Conservation (phyloP, 53 echinoderm and acorn worm species). For the Arbacia lixula region DNA sequence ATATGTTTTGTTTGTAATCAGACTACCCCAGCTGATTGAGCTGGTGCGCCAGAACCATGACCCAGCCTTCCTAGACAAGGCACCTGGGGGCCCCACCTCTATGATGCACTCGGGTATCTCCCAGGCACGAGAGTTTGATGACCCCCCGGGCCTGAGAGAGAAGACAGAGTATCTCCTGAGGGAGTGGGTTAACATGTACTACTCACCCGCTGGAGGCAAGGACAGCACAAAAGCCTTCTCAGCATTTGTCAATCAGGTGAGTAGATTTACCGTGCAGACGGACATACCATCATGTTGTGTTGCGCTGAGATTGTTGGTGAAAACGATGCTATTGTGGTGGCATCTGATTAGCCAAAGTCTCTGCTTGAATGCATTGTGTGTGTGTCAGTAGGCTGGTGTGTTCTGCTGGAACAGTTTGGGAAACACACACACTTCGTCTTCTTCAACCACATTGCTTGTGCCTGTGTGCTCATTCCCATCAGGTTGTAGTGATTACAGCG, state of each 20-base stretch:
- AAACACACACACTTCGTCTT: too few species aligned
- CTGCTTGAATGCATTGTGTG: too few species aligned
- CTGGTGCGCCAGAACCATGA: constrained; percentile 95
- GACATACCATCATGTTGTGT: too few species aligned
- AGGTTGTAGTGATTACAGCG: too few species aligned
- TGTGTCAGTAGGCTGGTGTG: too few species aligned
- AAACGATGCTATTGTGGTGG: too few species aligned
- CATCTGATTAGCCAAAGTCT: too few species aligned
- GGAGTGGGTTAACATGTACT: constrained; percentile 99
- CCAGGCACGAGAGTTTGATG: constrained; percentile 98
- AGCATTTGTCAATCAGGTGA: constrained; percentile 97
- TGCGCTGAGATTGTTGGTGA: neutral
- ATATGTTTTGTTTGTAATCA: constrained; percentile 14
- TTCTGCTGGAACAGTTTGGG: too few species aligned
- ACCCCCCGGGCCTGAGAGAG: constrained; percentile 95
- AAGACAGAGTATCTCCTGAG: constrained; percentile 98
- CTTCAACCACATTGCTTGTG: too few species aligned
- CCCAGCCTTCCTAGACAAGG: constrained; percentile 97
- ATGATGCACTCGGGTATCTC: constrained; percentile 99
- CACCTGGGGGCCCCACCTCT: constrained; percentile 96
- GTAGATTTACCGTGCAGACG: neutral
- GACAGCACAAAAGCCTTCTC: constrained; percentile 99
- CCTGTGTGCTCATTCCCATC: too few species aligned
- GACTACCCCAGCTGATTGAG: constrained; percentile 91
- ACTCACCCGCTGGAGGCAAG: constrained; percentile 94